These are phyloP conservation scores for Campoplex capitator DNA, from an alignment of 2,888 invertebrate species.

Conservation along the genomic window DNA sequence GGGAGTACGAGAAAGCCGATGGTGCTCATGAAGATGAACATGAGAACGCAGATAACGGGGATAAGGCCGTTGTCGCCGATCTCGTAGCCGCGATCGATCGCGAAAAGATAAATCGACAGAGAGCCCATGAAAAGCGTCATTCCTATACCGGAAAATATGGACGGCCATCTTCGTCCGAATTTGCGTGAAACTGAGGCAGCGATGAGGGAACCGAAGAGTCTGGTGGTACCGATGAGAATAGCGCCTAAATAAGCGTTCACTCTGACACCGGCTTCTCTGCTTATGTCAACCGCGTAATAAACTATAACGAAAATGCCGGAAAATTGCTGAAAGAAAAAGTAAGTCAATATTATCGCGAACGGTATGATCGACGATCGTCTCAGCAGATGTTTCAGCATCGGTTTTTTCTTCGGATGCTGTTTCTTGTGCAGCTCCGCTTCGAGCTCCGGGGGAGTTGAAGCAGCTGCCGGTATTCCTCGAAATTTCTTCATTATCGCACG, in stretches of 20 bases:
- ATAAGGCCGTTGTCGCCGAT: conserved; percentile 78
- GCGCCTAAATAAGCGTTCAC: conserved; percentile 85
- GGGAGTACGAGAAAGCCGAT: conserved; percentile 87
- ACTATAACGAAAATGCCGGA: conserved; percentile 86
- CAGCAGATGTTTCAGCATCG: conserved; percentile 77
- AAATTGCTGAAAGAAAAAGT: conserved; percentile 87
- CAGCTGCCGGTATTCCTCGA: conserved; percentile 80
- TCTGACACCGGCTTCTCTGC: conserved; percentile 84
- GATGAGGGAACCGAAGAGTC: conserved; percentile 84
- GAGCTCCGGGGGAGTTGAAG: conserved; percentile 70
- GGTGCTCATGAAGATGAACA: conserved; percentile 86
- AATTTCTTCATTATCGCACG: conserved; percentile 83
- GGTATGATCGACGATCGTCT: conserved; percentile 85
- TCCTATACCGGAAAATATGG: conserved; percentile 87
- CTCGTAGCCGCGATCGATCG: conserved; percentile 76
- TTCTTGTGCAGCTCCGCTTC: conserved; percentile 73
- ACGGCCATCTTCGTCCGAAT: conserved; percentile 87
- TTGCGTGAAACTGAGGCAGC: conserved; percentile 85
- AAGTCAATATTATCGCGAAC: conserved; percentile 84
- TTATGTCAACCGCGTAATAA: conserved; percentile 86
- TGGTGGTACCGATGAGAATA: conserved; percentile 85
- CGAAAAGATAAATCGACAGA: conserved; percentile 84
- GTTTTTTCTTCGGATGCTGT: conserved; percentile 72
- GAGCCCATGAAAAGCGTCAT: conserved; percentile 86
- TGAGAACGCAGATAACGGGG: conserved; percentile 84